Conservation (phyloP, 2,113 vertebrate genomes). For the Alligator sinensis region DNA sequence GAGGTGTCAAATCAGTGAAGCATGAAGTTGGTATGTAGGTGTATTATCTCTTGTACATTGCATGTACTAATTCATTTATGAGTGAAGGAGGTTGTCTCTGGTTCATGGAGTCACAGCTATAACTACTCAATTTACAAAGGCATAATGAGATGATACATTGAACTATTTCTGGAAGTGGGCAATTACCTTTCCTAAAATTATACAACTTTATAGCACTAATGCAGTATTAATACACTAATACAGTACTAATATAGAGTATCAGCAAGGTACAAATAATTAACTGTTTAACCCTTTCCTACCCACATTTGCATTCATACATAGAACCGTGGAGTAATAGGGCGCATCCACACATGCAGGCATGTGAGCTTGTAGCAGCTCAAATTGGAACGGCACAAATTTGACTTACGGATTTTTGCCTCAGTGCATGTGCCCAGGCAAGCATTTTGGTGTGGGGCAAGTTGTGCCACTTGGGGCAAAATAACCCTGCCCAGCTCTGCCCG, state of each 20-base stretch:
- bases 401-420: no score
- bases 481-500: no score
- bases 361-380: no score
- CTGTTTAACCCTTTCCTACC: background rate
- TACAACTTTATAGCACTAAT: background rate
- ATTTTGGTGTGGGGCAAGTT: no score
- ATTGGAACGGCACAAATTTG: no score
- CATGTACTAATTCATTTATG: slow-evolving; percentile 48
- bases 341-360: no score
- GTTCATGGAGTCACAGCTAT: slow-evolving; percentile 42
- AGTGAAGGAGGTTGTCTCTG: slow-evolving; percentile 48
- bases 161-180: slow-evolving; percentile 57
- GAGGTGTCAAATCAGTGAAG: slow-evolving; percentile 37
- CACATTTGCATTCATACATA: accelerated
- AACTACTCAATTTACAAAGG: slow-evolving; percentile 48
- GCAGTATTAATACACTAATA: background rate
- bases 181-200: slow-evolving; percentile 29
- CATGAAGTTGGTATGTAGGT: background rate
- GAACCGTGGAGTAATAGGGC: background rate
- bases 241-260: background rate
- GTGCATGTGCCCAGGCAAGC: no score
- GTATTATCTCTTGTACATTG: slow-evolving; percentile 32
- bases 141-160: slow-evolving; percentile 57
- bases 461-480: no score
- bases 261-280: background rate